These are phyloP conservation scores for Drosophila nikananu DNA, from an alignment of 1,140 invertebrate species.

Conservation along the genomic window DNA sequence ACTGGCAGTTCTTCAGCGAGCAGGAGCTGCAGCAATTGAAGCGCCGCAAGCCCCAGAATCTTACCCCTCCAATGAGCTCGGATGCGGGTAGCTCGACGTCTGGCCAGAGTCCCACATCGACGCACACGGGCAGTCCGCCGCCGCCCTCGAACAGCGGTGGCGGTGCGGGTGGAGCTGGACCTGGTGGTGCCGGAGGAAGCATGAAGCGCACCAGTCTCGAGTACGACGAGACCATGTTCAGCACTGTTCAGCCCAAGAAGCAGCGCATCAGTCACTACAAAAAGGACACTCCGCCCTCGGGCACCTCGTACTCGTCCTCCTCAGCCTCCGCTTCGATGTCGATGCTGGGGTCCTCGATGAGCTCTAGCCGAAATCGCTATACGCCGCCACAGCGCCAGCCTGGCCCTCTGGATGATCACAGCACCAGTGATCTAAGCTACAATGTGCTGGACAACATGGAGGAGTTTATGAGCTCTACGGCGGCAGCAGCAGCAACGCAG, in stretches of 20 bases:
- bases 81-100: slow-evolving; percentile 88
- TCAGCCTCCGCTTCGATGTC: slow-evolving; percentile 10
- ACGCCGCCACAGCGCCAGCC: slow-evolving; percentile 69
- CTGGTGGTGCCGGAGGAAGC: slow-evolving; percentile 86
- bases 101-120: slow-evolving; percentile 90
- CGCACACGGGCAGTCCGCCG: slow-evolving; percentile 89
- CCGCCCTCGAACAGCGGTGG: slow-evolving; percentile 86
- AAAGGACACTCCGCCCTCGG: slow-evolving; percentile 81
- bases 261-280: slow-evolving; percentile 93
- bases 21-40: slow-evolving; percentile 94
- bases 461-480: slow-evolving; percentile 69
- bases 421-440: slow-evolving; percentile 73
- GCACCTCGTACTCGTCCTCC: slow-evolving; percentile 25
- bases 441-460: slow-evolving; percentile 80
- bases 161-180: slow-evolving; percentile 69
- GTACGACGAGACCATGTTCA: slow-evolving; percentile 87
- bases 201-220: slow-evolving; percentile 76
- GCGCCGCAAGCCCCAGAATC: slow-evolving; percentile 94
- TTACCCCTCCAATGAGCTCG: slow-evolving; percentile 94
- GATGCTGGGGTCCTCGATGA: slow-evolving; percentile 34
- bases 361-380: slow-evolving; percentile 60
- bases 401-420: slow-evolving; percentile 71
- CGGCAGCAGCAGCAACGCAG: slow-evolving; percentile 39
- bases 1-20: slow-evolving; percentile 97
- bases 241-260: slow-evolving; percentile 88